phyloP scores from a whole-genome alignment of 1,140 invertebrate genomes.

The Tetramorium simillimum region DNA sequence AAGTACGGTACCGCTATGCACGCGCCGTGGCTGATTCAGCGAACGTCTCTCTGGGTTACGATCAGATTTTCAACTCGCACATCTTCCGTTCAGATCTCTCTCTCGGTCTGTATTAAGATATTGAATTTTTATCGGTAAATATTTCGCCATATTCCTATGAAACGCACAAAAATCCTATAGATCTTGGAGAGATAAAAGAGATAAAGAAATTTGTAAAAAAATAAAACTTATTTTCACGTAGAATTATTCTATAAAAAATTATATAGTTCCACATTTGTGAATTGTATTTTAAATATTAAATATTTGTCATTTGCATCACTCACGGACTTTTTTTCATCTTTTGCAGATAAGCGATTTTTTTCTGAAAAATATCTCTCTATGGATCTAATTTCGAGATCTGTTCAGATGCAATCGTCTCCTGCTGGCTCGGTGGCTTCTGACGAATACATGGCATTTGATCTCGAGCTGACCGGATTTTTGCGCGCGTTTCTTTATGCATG shows the following conservation, averaged over 20 bases:
- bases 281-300: not conserved
- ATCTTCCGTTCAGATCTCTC: not conserved
- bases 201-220: not conserved
- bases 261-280: not conserved
- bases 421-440: not conserved
- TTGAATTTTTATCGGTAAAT: not conserved
- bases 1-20: slow-evolving; percentile 35
- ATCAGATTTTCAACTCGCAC: not conserved
- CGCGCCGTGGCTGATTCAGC: slow-evolving; percentile 14
- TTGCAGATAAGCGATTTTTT: not conserved
- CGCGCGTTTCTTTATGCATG: not conserved
- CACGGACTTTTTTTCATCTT: not conserved
- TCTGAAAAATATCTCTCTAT: not conserved
- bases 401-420: not conserved
- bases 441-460: not conserved
- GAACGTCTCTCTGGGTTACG: not conserved
- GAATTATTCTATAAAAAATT: not conserved
- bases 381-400: not conserved
- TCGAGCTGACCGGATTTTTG: not conserved
- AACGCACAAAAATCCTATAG: not conserved
- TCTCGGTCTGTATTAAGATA: not conserved
- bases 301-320: not conserved
- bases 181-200: not conserved
- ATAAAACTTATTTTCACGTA: not conserved
- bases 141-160: not conserved